Evolutionary conservation across 2,113 vertebrate species (phyloP), one percentile per base, ranked within the genome.

Genomic region (Apteryx owenii): DNA sequence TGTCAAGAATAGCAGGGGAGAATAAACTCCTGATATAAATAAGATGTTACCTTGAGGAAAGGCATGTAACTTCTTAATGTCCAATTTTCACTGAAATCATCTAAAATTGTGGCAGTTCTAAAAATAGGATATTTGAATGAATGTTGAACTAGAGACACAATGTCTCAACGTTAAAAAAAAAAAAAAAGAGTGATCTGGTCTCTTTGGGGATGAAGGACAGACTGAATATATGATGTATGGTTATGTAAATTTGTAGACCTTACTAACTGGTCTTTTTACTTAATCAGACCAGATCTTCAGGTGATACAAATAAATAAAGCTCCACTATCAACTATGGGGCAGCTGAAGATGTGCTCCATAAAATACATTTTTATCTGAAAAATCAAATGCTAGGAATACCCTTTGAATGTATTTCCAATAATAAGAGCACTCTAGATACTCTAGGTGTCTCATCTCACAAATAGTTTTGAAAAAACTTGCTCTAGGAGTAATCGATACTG

Each of bases 211-310:
- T 14, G n/a, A 18, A 33, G 66, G 93, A 80, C 7, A 25, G 76
- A 29, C 26, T 31, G 64, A 81, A 16, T 72, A 3, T 69, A 23
- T n/a, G 50, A 28, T 11, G 88, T 81, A 50, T 2, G 48, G 40
- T 51, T 46, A 69, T 42, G 71, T 54, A 89, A 87, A 82, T 42
- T 31, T 23, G 9, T 72, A 80, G 51, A 53, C 76, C 77, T 81
- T 71, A 53, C 38, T 85, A 88, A 88, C 70, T 62, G 62, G 71
- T 22, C 48, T 58, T 88, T 94, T 93, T 73, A 83, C 62, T 80
- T 96, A 75, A 95, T 79, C 73, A 83, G 79, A 62, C 29, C 62
- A 83, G 76, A 91, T 85, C 79, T 85, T 88, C 68, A 90, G 88
- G 79, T 78, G 71, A 58, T 44, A 70, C 77, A 94, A 72, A 56